phyloP scores from a whole-genome alignment of 1,140 invertebrate species.

The Conopomorpha cramerella region DNA sequence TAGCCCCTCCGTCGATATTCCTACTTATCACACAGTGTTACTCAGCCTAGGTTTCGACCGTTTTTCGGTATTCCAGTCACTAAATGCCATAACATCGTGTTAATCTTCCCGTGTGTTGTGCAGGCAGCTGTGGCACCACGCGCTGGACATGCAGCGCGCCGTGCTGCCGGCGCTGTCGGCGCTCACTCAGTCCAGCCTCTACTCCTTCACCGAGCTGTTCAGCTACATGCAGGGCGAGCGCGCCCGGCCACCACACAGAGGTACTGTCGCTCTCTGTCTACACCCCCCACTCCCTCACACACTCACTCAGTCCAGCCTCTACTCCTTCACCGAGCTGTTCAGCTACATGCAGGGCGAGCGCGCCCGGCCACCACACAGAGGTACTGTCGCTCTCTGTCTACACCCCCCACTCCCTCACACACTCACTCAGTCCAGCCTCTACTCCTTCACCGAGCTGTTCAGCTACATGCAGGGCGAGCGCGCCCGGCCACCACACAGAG shows the following conservation, averaged over 20 bases:
- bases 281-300: slow-evolving; percentile 90
- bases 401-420: too few relatives aligned
- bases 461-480: too few relatives aligned
- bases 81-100: too few relatives aligned
- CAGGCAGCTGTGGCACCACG: slow-evolving; percentile 93
- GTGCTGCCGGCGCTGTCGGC: slow-evolving; percentile 92
- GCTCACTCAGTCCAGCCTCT: slow-evolving; percentile 90
- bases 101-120: too few relatives aligned
- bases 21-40: too few relatives aligned
- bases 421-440: too few relatives aligned
- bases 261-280: slow-evolving; percentile 92
- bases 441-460: too few relatives aligned
- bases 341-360: slow-evolving; percentile 89
- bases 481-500: too few relatives aligned
- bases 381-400: too few relatives aligned
- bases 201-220: slow-evolving; percentile 94
- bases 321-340: slow-evolving; percentile 94
- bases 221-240: slow-evolving; percentile 89
- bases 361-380: slow-evolving; percentile 65
- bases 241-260: slow-evolving; percentile 65
- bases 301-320: slow-evolving; percentile 91
- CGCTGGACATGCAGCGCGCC: slow-evolving; percentile 94
- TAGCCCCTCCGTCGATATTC: too few relatives aligned
- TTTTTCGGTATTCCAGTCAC: too few relatives aligned
- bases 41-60: too few relatives aligned